A percentile compares a stretch with the other conserved stretches of the same genome.
These are phyloP conservation scores for Hoplodrina ambigua DNA, from an alignment of 2,888 invertebrate genomes.

Conservation along the genomic window DNA sequence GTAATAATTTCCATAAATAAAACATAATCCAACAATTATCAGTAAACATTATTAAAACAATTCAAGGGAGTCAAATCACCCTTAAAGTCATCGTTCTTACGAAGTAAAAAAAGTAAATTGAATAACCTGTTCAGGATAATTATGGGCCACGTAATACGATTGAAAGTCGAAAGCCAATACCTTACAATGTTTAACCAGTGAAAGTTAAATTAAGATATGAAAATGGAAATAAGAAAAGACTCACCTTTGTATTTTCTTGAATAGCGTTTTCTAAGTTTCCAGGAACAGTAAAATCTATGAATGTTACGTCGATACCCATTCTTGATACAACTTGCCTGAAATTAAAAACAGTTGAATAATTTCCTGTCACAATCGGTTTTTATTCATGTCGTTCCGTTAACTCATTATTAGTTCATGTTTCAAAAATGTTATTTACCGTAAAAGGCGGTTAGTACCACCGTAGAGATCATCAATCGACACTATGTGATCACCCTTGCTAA, in stretches of 20 bases:
- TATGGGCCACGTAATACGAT: neutral
- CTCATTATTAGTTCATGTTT: neutral
- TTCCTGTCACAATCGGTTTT: neutral
- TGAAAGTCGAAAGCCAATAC: neutral
- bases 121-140: neutral
- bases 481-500: constrained; percentile 97
- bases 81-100: neutral
- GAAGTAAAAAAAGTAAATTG: neutral
- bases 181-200: neutral
- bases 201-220: neutral
- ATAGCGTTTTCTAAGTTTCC: constrained; percentile 92
- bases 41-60: neutral
- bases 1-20: constrained; percentile 3
- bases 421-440: constrained; percentile 77
- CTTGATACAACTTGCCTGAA: constrained; percentile 91
- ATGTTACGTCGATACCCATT: constrained; percentile 93
- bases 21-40: neutral
- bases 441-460: constrained; percentile 96
- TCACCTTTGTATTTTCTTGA: constrained; percentile 95
- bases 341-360: constrained; percentile 60
- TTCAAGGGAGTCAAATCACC: neutral
- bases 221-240: neutral
- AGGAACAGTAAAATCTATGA: constrained; percentile 94
- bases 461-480: constrained; percentile 98
- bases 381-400: neutral